These are phyloP conservation scores for Chymomyza fuscimana DNA, from an alignment of 2,888 invertebrate genomes.

Conservation along the genomic window DNA sequence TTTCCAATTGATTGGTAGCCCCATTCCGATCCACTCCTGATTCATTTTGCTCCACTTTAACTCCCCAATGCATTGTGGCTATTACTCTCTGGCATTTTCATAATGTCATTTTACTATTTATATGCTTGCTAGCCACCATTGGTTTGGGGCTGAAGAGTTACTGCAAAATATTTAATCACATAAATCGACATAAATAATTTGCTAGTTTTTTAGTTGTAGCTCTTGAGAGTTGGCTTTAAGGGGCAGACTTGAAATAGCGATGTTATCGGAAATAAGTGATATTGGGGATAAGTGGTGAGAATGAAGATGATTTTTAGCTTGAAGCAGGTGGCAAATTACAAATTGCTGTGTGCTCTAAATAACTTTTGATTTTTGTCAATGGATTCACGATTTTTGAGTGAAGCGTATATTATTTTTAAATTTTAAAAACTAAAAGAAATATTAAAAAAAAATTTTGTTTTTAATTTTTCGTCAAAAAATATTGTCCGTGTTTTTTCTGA, in stretches of 20 bases:
- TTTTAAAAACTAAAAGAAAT: too few relatives aligned
- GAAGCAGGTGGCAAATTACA: too few relatives aligned
- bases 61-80: slow-evolving; percentile 11
- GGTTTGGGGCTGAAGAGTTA: slow-evolving; percentile 30
- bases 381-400: too few relatives aligned
- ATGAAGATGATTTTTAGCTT: too few relatives aligned
- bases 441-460: too few relatives aligned
- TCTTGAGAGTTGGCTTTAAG: slow-evolving; percentile 63
- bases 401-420: too few relatives aligned
- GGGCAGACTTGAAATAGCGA: slow-evolving; percentile 8
- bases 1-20: slow-evolving; percentile 17
- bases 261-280: neutral
- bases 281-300: too few relatives aligned
- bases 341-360: too few relatives aligned
- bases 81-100: slow-evolving; percentile 35
- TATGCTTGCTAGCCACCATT: slow-evolving; percentile 34
- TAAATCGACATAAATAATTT: slow-evolving; percentile 67
- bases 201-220: slow-evolving; percentile 39
- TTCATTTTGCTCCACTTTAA: slow-evolving; percentile 6
- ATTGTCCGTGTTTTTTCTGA: too few relatives aligned
- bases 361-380: too few relatives aligned
- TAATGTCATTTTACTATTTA: slow-evolving; percentile 54
- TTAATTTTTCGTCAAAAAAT: too few relatives aligned
- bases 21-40: slow-evolving; percentile 1
- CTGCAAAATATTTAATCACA: slow-evolving; percentile 62